Evolutionary conservation across 2,797 vertebrate genomes (phyloP).

Genomic region (Brachymystax lenok): DNA sequence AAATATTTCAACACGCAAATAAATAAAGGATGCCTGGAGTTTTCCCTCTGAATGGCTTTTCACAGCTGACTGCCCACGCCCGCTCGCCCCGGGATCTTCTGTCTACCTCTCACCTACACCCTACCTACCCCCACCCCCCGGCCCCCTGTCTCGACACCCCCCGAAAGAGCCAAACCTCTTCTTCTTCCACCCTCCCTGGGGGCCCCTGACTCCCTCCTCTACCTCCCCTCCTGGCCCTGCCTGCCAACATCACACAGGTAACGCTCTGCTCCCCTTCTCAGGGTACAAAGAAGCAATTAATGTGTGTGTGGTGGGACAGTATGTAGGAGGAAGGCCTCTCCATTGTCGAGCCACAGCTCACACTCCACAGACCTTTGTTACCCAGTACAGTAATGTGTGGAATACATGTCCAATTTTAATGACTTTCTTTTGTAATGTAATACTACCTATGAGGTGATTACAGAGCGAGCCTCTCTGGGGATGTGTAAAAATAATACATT

Average conservation of each 20-base stretch:
- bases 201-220: constrained; percentile 25
- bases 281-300: constrained; percentile 85
- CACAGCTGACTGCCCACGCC: constrained; percentile 85
- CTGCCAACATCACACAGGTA: constrained; percentile 73
- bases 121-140: constrained; percentile 26
- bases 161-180: constrained; percentile 68
- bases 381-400: constrained; percentile 75
- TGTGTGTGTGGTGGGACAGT: constrained; percentile 64
- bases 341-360: constrained; percentile 63
- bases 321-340: constrained; percentile 62
- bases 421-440: constrained; percentile 55
- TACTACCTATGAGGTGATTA: constrained; percentile 67
- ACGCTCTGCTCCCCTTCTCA: constrained; percentile 73
- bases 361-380: constrained; percentile 72
- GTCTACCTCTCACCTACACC: constrained; percentile 64
- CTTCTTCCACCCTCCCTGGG: constrained; percentile 17
- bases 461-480: constrained; percentile 48
- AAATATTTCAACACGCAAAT: constrained; percentile 99
- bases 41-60: constrained; percentile 93
- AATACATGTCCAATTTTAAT: constrained; percentile 82
- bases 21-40: constrained; percentile 97
- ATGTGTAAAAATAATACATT: constrained; percentile 71
- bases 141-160: constrained; percentile 43
- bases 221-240: constrained; percentile 48
- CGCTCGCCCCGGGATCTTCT: constrained; percentile 76